Evolutionary conservation across 2,797 vertebrate genomes (phyloP).

Genomic region (Neopelma chrysocephalum): DNA sequence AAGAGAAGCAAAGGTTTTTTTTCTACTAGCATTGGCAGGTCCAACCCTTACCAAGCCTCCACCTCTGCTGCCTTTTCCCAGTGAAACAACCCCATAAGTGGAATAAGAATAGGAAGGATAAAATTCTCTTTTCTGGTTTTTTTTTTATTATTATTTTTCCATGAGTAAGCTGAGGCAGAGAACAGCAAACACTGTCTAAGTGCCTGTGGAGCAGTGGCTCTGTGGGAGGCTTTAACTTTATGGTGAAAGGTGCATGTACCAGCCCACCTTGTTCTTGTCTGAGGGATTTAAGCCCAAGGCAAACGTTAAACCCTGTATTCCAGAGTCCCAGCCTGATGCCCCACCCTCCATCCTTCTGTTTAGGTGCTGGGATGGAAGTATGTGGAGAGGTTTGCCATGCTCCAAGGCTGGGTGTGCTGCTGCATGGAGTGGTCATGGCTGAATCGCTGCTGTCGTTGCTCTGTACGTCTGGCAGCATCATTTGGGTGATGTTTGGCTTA

Average conservation of each 20-base stretch:
- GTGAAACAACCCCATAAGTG: not conserved
- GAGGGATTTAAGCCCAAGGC: not conserved
- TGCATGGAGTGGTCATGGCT: not conserved
- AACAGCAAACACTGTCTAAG: not conserved
- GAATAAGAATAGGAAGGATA: not conserved
- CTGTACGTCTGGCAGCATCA: not conserved
- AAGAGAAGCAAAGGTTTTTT: not conserved
- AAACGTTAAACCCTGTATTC: not conserved
- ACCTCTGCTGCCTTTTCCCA: not conserved
- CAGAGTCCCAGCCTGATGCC: not conserved
- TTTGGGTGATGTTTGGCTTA: not conserved
- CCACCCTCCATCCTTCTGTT: not conserved
- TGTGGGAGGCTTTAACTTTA: not conserved
- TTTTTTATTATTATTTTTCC: too few species aligned
- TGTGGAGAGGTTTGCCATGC: not conserved
- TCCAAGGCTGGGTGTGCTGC: not conserved
- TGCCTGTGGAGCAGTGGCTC: not conserved
- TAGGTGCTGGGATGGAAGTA: rapidly evolving
- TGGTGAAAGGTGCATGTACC: not conserved
- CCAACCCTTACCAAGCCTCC: not conserved
- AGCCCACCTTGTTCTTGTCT: not conserved
- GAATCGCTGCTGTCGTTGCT: not conserved
- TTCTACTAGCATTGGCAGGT: not conserved
- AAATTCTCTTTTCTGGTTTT: not conserved
- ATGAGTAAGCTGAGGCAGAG: not conserved